Evolutionary conservation across 1,140 invertebrate species (phyloP), one percentile per base, ranked within the genome.

Genomic region (Drosophila kohkoa): DNA sequence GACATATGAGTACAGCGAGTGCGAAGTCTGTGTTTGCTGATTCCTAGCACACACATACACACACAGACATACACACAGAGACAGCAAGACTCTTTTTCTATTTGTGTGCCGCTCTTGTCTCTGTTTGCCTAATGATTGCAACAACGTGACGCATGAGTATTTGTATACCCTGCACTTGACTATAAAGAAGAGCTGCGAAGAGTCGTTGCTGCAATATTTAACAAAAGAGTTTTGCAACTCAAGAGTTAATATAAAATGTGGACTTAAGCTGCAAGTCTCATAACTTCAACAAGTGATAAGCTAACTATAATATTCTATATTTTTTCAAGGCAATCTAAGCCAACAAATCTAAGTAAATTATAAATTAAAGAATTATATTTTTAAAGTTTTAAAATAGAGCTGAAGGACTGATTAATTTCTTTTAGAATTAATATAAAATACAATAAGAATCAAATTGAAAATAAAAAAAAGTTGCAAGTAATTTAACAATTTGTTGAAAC

Each of bases 131-230:
- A 85, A 81, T 88, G 85, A 89, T 85, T 86, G 86, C 78, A 69
- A 76, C 86, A 79, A 89, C 86, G 86, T 89, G 85, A 81, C 75
- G 79, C 72, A 79, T 73, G 72, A 25, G 30, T 32, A 46, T 75
- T 71, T 70, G 41, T 15, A 70, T 70, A 75, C 72, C 67, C 72
- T 69, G 30, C 45, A 55, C 0, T n/a, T 6, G 10, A 6, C 35
- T 13, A 1, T 7, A n/a, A 41, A 28, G 20, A 25, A 8, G 2
- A 28, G 4, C 10, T 8, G 10, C 35, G 2, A 8, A 10, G 8
- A 3, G 15, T 13, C 41, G n/a, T 13, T 43, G 1, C 11, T 13
- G 8, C 41, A 13, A n/a, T 38, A 10, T 6, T 43, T 43, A 43
- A 43, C 41, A 43, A 41, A 38, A 38, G 35, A 41, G 8, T n/a